Percentiles rank a stretch among this genome's conserved stretches.
Evolutionary conservation across 2,797 vertebrate genomes (phyloP).

Genomic region (Galagoides demidoff): DNA sequence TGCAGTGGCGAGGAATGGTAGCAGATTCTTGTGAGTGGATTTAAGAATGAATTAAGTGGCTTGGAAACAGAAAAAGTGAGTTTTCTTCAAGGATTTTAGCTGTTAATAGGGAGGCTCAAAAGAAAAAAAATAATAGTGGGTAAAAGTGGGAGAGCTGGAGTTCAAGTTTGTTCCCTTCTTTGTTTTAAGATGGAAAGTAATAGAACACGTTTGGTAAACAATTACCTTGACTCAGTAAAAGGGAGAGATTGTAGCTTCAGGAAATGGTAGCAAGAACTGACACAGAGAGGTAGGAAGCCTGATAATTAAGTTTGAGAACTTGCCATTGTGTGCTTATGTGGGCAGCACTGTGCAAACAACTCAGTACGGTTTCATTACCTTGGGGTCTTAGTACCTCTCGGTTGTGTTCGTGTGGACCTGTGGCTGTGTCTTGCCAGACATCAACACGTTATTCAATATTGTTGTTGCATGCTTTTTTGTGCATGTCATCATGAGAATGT

Average conservation of each 20-base stretch:
- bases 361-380: too few species aligned
- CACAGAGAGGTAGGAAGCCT: not conserved
- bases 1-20: not conserved
- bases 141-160: not conserved
- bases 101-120: not conserved
- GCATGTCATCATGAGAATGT: too few species aligned
- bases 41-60: not conserved
- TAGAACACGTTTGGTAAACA: not conserved
- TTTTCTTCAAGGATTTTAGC: not conserved
- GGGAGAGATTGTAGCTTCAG: not conserved
- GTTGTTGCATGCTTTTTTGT: too few species aligned
- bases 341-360: too few species aligned
- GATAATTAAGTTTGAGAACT: too few species aligned
- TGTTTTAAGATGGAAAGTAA: not conserved
- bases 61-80: not conserved
- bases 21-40: not conserved
- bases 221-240: not conserved
- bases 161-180: not conserved
- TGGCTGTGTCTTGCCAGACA: too few species aligned
- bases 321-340: too few species aligned
- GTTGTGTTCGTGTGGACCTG: too few species aligned
- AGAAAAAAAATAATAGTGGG: too few species aligned
- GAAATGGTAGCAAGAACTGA: not conserved
- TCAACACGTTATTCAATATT: too few species aligned
- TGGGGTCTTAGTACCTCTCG: too few species aligned